A percentile compares a stretch with the other conserved stretches of the same genome.
Evolutionary conservation across 2,888 invertebrate species (phyloP).

Genomic region (Pyrochroa serraticornis): DNA sequence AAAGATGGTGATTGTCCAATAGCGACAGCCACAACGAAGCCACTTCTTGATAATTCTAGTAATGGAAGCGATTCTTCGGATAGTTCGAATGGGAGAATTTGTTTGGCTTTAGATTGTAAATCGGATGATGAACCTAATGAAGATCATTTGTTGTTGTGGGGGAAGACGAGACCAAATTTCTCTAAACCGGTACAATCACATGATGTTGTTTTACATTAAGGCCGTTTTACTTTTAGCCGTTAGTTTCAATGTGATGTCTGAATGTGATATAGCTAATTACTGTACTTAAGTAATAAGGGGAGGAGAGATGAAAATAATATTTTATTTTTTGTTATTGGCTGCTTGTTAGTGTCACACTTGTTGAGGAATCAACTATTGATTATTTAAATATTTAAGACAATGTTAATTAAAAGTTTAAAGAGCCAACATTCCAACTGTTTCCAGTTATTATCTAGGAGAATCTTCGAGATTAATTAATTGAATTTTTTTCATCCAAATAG

Average conservation of each 20-base stretch:
- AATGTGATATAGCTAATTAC: constrained; percentile 29
- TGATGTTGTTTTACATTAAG: constrained; percentile 49
- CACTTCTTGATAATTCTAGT: constrained; percentile 46
- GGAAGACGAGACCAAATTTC: constrained; percentile 10
- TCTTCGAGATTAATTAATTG: not conserved
- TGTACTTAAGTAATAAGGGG: constrained; percentile 9
- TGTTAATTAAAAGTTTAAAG: not conserved
- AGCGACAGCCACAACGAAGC: constrained; percentile 44
- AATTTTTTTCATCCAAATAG: no score
- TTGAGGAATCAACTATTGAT: constrained; percentile 15
- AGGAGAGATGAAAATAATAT: constrained; percentile 7
- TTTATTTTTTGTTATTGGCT: constrained; percentile 18
- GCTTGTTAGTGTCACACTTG: constrained; percentile 22
- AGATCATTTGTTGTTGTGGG: constrained; percentile 64
- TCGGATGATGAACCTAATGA: constrained; percentile 42
- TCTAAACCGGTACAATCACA: constrained; percentile 40
- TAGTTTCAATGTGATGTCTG: constrained; percentile 47
- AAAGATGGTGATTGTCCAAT: constrained; percentile 45
- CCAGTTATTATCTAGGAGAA: not conserved
- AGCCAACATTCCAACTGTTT: no score
- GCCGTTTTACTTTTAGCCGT: constrained; percentile 33
- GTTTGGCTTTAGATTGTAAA: constrained; percentile 54
- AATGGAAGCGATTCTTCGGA: constrained; percentile 60
- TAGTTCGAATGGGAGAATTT: constrained; percentile 53
- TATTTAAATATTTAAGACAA: constrained; percentile 18